Evolutionary conservation across 2,888 invertebrate genomes (phyloP).

Genomic region (Dusona sp.): DNA sequence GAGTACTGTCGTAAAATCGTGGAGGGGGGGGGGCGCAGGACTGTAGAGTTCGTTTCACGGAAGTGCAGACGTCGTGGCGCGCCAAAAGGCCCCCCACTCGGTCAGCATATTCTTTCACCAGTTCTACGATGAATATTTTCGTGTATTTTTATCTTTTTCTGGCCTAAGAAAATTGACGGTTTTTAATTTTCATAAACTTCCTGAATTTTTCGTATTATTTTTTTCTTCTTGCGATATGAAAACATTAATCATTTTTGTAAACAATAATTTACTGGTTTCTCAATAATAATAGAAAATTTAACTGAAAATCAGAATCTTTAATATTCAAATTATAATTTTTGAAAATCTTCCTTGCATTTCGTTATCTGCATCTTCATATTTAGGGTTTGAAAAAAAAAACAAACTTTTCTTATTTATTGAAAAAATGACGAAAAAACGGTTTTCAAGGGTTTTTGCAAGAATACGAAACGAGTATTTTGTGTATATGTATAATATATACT

Average conservation of each 20-base stretch:
- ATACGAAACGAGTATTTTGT: constrained; percentile 40
- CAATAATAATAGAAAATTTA: background rate
- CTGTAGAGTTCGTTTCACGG: constrained; percentile 43
- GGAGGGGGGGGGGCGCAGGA: background rate
- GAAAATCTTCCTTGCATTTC: background rate
- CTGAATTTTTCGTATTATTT: background rate
- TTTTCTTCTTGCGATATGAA: too few relatives aligned
- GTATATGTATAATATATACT: constrained; percentile 63
- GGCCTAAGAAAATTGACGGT: background rate
- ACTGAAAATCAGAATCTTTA: background rate
- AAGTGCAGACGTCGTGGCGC: constrained; percentile 71
- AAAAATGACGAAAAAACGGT: background rate
- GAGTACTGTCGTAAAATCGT: background rate
- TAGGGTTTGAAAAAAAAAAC: background rate
- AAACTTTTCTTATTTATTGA: background rate
- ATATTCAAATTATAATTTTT: background rate
- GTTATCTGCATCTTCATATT: background rate
- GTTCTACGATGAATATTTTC: background rate
- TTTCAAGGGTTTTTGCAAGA: background rate
- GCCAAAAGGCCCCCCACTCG: constrained; percentile 68
- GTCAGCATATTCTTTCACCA: constrained; percentile 30
- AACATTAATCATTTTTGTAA: background rate
- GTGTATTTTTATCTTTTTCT: background rate
- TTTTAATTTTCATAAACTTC: background rate
- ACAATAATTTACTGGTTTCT: background rate